These are phyloP conservation scores for Paramormyrops kingsleyae DNA, from an alignment of 2,113 vertebrate species.

Conservation along the genomic window DNA sequence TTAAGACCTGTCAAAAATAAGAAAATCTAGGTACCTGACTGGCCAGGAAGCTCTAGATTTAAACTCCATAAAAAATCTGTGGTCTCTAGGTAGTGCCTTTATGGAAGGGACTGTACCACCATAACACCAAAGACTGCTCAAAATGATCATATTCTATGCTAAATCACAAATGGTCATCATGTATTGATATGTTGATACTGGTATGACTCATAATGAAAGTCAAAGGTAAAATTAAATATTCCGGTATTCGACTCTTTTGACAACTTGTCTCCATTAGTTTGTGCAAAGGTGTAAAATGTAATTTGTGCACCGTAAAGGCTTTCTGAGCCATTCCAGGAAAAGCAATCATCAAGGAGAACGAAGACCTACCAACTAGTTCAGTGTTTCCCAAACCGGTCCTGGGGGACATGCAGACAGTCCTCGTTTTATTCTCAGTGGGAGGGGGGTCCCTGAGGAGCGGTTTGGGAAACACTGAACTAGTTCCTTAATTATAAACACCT, in stretches of 20 bases:
- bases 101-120: not conserved
- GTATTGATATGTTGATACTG: not conserved
- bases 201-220: not conserved
- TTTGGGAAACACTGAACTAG: not conserved
- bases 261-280: not conserved
- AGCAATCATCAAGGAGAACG: not conserved
- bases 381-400: not conserved
- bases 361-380: not conserved
- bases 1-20: not conserved
- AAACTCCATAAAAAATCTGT: not conserved
- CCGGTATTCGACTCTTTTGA: not conserved
- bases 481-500: not conserved
- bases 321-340: not conserved
- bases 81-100: not conserved
- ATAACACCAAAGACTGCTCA: not conserved
- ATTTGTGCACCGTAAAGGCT: not conserved
- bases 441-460: too few species aligned
- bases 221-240: not conserved
- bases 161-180: not conserved
- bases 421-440: not conserved
- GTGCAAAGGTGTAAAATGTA: not conserved
- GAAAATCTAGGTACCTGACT: not conserved
- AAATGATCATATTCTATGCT: not conserved
- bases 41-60: not conserved
- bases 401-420: not conserved